Base-by-base conservation (phyloP, 2,888 invertebrate species). In the Dysmachus trigonus region DNA sequence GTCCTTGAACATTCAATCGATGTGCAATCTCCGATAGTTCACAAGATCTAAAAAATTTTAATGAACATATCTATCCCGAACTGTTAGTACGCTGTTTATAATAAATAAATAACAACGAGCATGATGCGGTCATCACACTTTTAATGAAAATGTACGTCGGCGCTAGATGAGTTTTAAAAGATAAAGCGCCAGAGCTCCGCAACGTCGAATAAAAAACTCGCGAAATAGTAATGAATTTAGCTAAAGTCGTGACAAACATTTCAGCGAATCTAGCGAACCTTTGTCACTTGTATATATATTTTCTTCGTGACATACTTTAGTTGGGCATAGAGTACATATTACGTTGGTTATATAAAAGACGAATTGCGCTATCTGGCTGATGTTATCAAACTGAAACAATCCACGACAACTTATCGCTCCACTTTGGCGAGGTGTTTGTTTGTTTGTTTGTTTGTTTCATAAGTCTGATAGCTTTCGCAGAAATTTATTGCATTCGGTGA, bases 391-490 rank as follows among this genome's bases (percentile, higher is more conserved):
- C 27, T 62, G 22, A 62, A 62, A 1, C 27, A 62, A 62, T 22
- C 62, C 22, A 27, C 62, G 62, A 18, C 10, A 22, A 62, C 27
- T 62, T 62, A 62, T 62, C 62, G 62, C 62, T 62, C 62, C 62
- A 62, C 62, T 62, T 73, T 31, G 2, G 30, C 31, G 33, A 81
- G 62, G 81, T 62, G 81, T 53, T 53, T 47, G n/a, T n/a, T n/a
- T n/a, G n/a, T n/a, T n/a, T n/a, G n/a, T n/a, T n/a, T 62, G 81
- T 53, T 53, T 47, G 33, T 33, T 53, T 31, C 30, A 47, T 33
- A 81, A 51, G 33, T 35, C 33, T 81, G 81, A 81, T 81, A 81
- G 81, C 31, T 30, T 81, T 81, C 33, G 31, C 30, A n/a, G 81
- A 51, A 77, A 81, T 53, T 81, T 81, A 81, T 22, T 35, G 33